Evolutionary conservation across 2,797 vertebrate species (phyloP).

Genomic region (Thunnus albacares): DNA sequence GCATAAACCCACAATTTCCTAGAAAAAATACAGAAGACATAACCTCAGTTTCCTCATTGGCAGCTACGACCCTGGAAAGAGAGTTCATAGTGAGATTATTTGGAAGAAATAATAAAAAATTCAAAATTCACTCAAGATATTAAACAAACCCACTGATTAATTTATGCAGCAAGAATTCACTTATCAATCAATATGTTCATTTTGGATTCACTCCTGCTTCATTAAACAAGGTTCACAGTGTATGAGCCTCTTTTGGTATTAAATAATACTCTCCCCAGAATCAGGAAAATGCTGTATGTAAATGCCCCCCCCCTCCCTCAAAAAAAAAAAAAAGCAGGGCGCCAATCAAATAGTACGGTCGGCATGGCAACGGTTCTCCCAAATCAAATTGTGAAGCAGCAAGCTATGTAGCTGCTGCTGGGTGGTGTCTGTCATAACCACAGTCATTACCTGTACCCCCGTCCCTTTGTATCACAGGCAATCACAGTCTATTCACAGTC

Average conservation of each 20-base stretch:
- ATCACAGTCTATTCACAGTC: conserved; percentile 78
- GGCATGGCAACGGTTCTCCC: conserved; percentile 64
- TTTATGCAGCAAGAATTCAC: conserved; percentile 8
- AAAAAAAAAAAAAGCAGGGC: conserved; percentile 39
- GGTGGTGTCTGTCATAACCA: conserved; percentile 70
- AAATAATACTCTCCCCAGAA: conserved; percentile 32
- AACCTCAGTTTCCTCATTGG: background rate
- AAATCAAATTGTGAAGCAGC: conserved; percentile 64
- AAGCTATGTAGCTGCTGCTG: conserved; percentile 55
- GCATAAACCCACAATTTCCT: background rate
- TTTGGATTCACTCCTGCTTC: background rate
- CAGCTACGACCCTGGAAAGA: background rate
- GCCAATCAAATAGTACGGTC: conserved; percentile 62
- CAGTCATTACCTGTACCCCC: conserved; percentile 73
- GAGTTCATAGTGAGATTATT: conserved; percentile 3
- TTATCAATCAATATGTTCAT: conserved; percentile 7
- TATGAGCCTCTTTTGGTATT: conserved; percentile 19
- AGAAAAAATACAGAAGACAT: background rate
- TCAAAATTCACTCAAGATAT: background rate
- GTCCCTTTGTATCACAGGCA: conserved; percentile 67
- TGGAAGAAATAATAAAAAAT: background rate
- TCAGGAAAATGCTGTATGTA: conserved; percentile 41
- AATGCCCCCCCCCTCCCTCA: conserved; percentile 22
- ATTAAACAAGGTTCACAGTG: conserved; percentile 8
- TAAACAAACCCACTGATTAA: conserved; percentile 2